These are phyloP conservation scores for Acanthopagrus latus DNA, from an alignment of 2,797 vertebrate species.

Conservation along the genomic window DNA sequence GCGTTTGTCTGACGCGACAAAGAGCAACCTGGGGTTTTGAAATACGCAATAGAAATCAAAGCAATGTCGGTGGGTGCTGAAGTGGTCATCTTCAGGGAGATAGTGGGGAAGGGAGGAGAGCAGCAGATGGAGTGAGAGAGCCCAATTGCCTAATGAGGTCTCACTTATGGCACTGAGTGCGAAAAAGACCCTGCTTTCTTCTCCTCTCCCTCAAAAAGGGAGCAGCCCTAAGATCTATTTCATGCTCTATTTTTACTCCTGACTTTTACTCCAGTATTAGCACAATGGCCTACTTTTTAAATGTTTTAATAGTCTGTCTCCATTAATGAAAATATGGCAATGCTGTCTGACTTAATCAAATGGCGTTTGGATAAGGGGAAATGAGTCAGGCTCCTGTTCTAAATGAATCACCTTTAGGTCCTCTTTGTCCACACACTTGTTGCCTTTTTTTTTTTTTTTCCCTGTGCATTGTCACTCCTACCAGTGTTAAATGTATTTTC, in stretches of 20 bases:
- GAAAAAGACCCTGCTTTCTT: conserved; percentile 73
- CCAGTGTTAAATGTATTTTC: conserved; percentile 59
- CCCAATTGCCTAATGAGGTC: conserved; percentile 79
- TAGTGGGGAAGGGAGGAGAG: conserved; percentile 55
- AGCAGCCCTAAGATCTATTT: conserved; percentile 87
- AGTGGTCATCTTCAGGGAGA: conserved; percentile 74
- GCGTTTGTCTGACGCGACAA: conserved; percentile 11
- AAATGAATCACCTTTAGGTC: conserved; percentile 1
- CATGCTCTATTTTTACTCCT: conserved; percentile 86
- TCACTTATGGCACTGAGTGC: conserved; percentile 71
- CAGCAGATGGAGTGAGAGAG: conserved; percentile 78
- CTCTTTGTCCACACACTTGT: conserved; percentile 32
- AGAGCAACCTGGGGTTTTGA: conserved; percentile 5
- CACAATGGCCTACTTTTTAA: conserved; percentile 85
- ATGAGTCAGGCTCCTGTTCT: not conserved
- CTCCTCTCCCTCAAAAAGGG: conserved; percentile 78
- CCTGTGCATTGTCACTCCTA: conserved; percentile 31
- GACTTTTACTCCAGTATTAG: conserved; percentile 86
- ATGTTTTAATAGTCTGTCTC: conserved; percentile 75
- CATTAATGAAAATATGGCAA: conserved; percentile 64
- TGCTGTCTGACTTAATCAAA: conserved; percentile 33
- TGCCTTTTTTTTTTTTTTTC: conserved; percentile 19
- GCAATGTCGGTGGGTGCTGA: conserved; percentile 58
- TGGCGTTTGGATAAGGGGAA: not conserved
- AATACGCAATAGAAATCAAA: conserved; percentile 40